These are phyloP conservation scores for Tiaroga cobitis DNA, from an alignment of 2,797 vertebrate species.

Conservation along the genomic window DNA sequence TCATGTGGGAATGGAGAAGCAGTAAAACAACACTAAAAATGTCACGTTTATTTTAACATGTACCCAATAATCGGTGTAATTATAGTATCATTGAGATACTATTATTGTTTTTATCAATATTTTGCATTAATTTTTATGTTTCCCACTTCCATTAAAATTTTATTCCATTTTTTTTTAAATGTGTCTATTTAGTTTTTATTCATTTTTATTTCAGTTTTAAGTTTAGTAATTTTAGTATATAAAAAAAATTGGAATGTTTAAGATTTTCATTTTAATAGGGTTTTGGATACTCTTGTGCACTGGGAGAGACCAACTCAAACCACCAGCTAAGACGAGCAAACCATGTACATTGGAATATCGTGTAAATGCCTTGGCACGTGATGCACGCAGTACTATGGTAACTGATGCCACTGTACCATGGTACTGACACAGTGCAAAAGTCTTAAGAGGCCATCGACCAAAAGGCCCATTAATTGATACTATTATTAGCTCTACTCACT, in stretches of 20 bases:
- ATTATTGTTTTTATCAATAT: not conserved
- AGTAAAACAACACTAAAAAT: not conserved
- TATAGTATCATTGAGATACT: not conserved
- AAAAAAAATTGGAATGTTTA: too few species aligned
- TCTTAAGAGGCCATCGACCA: not conserved
- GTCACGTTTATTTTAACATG: not conserved
- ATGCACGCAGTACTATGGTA: not conserved
- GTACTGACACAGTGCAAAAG: not conserved
- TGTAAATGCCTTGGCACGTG: not conserved
- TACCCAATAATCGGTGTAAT: not conserved
- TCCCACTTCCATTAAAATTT: not conserved
- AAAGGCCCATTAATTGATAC: constrained; percentile 1
- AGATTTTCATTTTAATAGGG: not conserved
- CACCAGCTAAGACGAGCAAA: not conserved
- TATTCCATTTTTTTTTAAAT: accelerated
- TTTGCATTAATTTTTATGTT: not conserved
- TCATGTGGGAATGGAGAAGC: not conserved
- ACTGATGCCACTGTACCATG: not conserved
- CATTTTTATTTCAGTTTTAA: not conserved
- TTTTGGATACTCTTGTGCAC: not conserved
- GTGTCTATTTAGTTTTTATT: too few species aligned
- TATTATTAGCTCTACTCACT: constrained; percentile 78
- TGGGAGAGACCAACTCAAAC: not conserved
- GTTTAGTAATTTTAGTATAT: not conserved
- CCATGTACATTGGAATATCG: not conserved